Base-by-base conservation (phyloP, 2,113 vertebrate genomes). In the Cranoglanis bouderius region DNA sequence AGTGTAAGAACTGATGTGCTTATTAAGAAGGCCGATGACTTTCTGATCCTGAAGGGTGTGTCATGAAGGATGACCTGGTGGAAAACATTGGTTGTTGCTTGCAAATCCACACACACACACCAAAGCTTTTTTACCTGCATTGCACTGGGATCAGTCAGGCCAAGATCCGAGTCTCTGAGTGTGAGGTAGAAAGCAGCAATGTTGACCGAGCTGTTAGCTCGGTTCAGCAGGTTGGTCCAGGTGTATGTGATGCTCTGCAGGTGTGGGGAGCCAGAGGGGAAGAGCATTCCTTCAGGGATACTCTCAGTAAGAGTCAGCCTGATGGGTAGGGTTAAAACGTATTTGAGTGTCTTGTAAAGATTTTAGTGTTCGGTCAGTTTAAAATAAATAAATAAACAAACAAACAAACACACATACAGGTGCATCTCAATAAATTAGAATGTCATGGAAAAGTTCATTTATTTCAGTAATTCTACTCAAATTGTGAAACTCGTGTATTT, bases 171-270 rank as follows among this genome's bases (percentile, higher is more conserved):
- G 91, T 87, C 93, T 24, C 91, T 92, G 2, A 97, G 94, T 0
- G 94, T 94, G 88, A 97, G 90, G 94, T 97, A 96, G 92, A 95
- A 97, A 55, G 95, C 96, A 0, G 94, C 95, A 4, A 97, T 94
- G 81, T 94, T 84, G 74, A 96, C 96, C 0, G 94, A 95, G 90
- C 88, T 89, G 88, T 95, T 94, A 75, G 96, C 95, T 55, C 72
- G 70, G 81, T 91, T 81, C 65, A 97, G 92, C 53, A 97, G 92
- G 57, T 89, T 89, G 29, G 93, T 92, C 96, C 96, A 97, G 61
- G 93, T 93, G 85, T 95, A 88, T 7, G 92, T 88, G 67, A 95
- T 94, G 89, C 91, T 94, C 59, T n/a, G 89, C 6, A 94, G 89
- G 6, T 61, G 86, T 0, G 94, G 84, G 0, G 84, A 87, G 0